Conservation (phyloP, 64 coral and sea anemone species). For the Montipora efflorescens region DNA sequence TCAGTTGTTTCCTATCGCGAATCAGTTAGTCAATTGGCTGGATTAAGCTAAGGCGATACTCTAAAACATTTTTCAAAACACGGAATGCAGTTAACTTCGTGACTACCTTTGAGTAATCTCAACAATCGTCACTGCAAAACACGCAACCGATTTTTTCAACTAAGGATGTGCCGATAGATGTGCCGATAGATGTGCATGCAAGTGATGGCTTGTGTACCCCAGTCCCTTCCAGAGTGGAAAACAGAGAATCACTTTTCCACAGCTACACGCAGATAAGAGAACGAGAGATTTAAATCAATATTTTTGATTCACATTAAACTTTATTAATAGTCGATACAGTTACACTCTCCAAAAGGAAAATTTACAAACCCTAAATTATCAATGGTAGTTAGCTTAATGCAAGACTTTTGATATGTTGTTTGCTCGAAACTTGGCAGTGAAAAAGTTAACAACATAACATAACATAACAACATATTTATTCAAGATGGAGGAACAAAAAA, state of each 20-base stretch:
- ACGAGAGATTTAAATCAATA: no score
- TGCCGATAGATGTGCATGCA: no score
- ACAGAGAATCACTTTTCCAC: no score
- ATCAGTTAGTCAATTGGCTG: background rate
- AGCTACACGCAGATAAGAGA: no score
- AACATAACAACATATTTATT: background rate
- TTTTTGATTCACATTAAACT: no score
- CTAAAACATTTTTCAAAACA: background rate
- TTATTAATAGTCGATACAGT: conserved; percentile 1
- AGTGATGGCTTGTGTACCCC: no score
- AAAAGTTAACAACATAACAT: conserved; percentile 10
- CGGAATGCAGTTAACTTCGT: background rate
- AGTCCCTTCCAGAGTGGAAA: no score
- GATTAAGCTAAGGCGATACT: conserved; percentile 14
- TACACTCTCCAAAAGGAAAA: background rate
- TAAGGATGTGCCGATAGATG: no score
- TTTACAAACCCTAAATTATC: background rate
- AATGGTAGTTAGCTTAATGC: background rate
- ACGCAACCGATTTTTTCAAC: no score
- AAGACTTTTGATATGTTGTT: background rate
- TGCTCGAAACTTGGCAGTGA: background rate
- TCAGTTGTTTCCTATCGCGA: background rate
- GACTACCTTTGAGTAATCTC: background rate
- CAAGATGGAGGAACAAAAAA: background rate
- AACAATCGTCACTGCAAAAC: background rate